Percentiles rank a stretch among this genome's conserved stretches.
phyloP scores from a whole-genome alignment of 1,140 invertebrate genomes.

The Condylostylus longicornis region DNA sequence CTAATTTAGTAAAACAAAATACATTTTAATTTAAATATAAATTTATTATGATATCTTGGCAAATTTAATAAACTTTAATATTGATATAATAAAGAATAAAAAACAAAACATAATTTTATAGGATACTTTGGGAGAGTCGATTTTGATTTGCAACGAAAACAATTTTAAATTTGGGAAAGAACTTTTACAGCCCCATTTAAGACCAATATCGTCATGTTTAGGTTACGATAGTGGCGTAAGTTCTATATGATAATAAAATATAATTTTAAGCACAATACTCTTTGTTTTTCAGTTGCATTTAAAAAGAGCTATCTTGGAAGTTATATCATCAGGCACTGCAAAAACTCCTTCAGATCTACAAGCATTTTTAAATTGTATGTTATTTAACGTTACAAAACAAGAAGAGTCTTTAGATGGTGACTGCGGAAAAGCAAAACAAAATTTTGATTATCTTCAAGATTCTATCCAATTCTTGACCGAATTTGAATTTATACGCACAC shows the following conservation, averaged over 20 bases:
- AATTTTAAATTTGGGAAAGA: conserved; percentile 53
- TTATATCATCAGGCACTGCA: conserved; percentile 78
- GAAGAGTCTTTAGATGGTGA: conserved; percentile 16
- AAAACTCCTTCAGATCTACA: conserved; percentile 53
- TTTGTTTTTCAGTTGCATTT: conserved; percentile 25
- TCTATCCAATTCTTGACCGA: conserved; percentile 36
- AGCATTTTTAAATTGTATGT: conserved; percentile 68
- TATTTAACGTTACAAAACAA: conserved; percentile 32
- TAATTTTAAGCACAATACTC: background rate
- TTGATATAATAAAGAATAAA: background rate
- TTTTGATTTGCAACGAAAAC: conserved; percentile 68
- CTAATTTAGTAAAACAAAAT: background rate
- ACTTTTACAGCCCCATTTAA: conserved; percentile 50
- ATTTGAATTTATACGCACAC: conserved; percentile 42
- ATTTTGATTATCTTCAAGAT: conserved; percentile 14
- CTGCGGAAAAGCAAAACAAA: conserved; percentile 7
- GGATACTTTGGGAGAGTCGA: conserved; percentile 69
- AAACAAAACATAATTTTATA: conserved; percentile 4
- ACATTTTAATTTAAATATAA: no score
- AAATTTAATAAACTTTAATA: no score
- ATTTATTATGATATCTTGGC: no score
- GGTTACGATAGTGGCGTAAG: conserved; percentile 47
- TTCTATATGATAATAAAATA: conserved; percentile 5
- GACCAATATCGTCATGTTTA: conserved; percentile 72
- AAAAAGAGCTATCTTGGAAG: conserved; percentile 55